A percentile compares a stretch with the other conserved stretches of the same genome.
These are phyloP conservation scores for Sialis fuliginosa DNA, from an alignment of 2,888 invertebrate genomes.

Conservation along the genomic window DNA sequence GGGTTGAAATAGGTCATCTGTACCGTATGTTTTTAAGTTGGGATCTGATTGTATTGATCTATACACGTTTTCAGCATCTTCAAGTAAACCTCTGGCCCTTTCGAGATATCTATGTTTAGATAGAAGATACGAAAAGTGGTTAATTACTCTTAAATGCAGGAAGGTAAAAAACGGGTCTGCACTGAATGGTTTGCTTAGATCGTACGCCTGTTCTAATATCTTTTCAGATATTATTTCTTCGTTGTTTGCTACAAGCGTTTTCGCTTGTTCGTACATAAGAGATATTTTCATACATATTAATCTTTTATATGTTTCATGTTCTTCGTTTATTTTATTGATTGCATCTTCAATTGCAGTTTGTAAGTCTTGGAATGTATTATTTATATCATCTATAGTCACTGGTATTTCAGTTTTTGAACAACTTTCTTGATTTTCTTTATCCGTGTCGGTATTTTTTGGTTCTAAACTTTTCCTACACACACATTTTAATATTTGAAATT, in stretches of 20 bases:
- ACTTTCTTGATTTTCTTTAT: too few relatives aligned
- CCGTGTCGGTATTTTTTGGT: too few relatives aligned
- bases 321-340: background rate
- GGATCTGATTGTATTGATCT: conserved; percentile 23
- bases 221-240: conserved; percentile 14
- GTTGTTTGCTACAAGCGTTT: conserved; percentile 17
- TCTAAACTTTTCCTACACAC: too few relatives aligned
- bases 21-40: conserved; percentile 19
- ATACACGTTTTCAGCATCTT: conserved; percentile 29
- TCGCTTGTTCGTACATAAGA: conserved; percentile 22
- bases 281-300: conserved; percentile 20
- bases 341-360: too few relatives aligned
- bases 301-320: conserved; percentile 14
- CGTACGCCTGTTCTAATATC: conserved; percentile 17
- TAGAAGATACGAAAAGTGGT: conserved; percentile 35
- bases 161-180: conserved; percentile 22
- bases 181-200: conserved; percentile 14
- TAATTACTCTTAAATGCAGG: conserved; percentile 35
- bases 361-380: too few relatives aligned
- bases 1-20: conserved; percentile 35
- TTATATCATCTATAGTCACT: too few relatives aligned
- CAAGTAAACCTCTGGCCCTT: conserved; percentile 30
- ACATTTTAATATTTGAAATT: too few relatives aligned
- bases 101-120: conserved; percentile 31
- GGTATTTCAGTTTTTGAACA: too few relatives aligned